A percentile compares a stretch with the other conserved stretches of the same genome.
Conservation (phyloP, 92 coral and sea anemone species). For the Bergia puertoricense region DNA sequence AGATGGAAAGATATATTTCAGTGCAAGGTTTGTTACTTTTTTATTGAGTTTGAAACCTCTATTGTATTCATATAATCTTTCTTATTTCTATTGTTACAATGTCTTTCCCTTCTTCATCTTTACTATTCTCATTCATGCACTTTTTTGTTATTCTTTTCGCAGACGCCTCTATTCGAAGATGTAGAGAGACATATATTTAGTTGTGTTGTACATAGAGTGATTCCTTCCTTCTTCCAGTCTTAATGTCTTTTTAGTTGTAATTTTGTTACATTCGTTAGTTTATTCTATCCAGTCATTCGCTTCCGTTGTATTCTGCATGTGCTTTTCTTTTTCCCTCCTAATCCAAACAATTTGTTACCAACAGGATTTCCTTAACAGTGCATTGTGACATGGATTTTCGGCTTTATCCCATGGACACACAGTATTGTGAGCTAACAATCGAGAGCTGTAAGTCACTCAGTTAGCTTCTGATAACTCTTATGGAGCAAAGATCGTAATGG, state of each 20-base stretch:
- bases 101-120: neutral
- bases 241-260: neutral
- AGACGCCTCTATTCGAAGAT: too few species aligned
- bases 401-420: constrained; percentile 37
- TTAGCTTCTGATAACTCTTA: neutral
- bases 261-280: neutral
- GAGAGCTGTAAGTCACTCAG: constrained; percentile 25
- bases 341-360: neutral
- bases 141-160: neutral
- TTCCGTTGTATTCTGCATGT: neutral
- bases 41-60: neutral
- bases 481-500: neutral
- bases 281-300: neutral
- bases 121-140: neutral
- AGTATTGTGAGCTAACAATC: constrained; percentile 34
- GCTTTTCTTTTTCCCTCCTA: neutral
- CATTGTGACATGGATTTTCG: constrained; percentile 45
- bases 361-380: constrained; percentile 23
- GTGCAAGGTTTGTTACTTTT: constrained; percentile 20
- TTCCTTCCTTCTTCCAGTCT: neutral
- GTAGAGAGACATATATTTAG: too few species aligned
- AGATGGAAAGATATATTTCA: constrained; percentile 40
- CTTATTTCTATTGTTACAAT: neutral
- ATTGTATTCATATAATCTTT: too few species aligned
- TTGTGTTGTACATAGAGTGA: neutral